These are phyloP conservation scores for Apotomis betuletana DNA, from an alignment of 2,888 invertebrate genomes.

Conservation along the genomic window DNA sequence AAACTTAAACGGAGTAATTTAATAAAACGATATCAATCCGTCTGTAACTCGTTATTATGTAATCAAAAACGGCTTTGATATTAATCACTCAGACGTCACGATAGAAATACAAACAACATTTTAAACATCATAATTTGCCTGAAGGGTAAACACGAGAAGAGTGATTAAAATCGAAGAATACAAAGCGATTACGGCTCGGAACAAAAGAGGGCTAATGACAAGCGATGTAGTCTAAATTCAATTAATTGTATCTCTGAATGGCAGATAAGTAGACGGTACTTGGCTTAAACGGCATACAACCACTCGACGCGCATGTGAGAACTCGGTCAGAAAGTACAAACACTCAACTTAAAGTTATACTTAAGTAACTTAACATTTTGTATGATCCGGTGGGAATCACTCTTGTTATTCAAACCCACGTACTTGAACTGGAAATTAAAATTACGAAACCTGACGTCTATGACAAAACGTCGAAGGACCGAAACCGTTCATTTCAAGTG, in stretches of 20 bases:
- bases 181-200: conserved; percentile 55
- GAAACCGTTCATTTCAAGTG: conserved; percentile 23
- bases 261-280: conserved; percentile 27
- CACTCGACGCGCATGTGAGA: conserved; percentile 39
- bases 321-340: conserved; percentile 38
- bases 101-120: conserved; percentile 68
- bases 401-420: conserved; percentile 46
- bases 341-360: conserved; percentile 41
- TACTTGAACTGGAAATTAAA: conserved; percentile 47
- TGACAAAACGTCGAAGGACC: not conserved
- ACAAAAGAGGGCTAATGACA: conserved; percentile 51
- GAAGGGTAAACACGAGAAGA: conserved; percentile 59
- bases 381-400: conserved; percentile 43
- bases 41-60: conserved; percentile 59
- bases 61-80: conserved; percentile 72
- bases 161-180: conserved; percentile 60
- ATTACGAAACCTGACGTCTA: conserved; percentile 9
- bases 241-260: conserved; percentile 46
- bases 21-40: conserved; percentile 53
- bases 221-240: conserved; percentile 50
- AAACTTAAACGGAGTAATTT: conserved; percentile 44
- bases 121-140: conserved; percentile 63
- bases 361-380: conserved; percentile 40
- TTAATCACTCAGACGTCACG: conserved; percentile 65
- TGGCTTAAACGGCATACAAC: conserved; percentile 6